A percentile compares a stretch with the other conserved stretches of the same genome.
These are phyloP conservation scores for Pipistrellus pygmaeus DNA, from an alignment of 2,797 vertebrate genomes.

Conservation along the genomic window DNA sequence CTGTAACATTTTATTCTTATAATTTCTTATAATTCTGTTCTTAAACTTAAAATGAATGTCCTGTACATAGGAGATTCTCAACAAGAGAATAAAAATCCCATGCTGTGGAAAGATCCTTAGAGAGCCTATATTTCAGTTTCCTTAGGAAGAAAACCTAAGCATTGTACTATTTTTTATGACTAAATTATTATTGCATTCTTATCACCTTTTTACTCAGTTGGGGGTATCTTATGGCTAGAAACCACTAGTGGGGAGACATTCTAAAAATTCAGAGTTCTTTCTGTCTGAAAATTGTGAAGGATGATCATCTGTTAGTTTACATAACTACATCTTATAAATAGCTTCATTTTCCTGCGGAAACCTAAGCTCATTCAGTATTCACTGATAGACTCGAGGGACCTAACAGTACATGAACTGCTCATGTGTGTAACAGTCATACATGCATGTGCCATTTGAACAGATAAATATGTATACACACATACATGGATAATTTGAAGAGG, in stretches of 20 bases:
- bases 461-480: neutral
- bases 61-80: slow-evolving; percentile 6
- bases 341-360: slow-evolving; percentile 60
- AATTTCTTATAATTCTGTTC: slow-evolving; percentile 26
- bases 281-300: slow-evolving; percentile 29
- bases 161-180: neutral
- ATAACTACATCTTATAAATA: slow-evolving; percentile 72
- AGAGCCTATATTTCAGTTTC: slow-evolving; percentile 42
- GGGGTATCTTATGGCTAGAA: neutral
- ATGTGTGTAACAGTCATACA: neutral
- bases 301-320: slow-evolving; percentile 66
- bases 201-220: slow-evolving; percentile 4
- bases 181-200: slow-evolving; percentile 14
- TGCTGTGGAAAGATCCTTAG: slow-evolving; percentile 33
- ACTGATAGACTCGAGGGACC: neutral
- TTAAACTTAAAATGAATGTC: slow-evolving; percentile 35
- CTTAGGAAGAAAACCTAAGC: slow-evolving; percentile 32
- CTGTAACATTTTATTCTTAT: slow-evolving; percentile 18
- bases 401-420: neutral
- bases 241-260: slow-evolving; percentile 1
- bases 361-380: slow-evolving; percentile 60
- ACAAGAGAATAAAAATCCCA: neutral
- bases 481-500: neutral
- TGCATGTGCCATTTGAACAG: neutral
- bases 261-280: slow-evolving; percentile 56